Evolutionary conservation across 92 coral and sea anemone genomes (phyloP).

Genomic region (Epizoanthus scotinus): DNA sequence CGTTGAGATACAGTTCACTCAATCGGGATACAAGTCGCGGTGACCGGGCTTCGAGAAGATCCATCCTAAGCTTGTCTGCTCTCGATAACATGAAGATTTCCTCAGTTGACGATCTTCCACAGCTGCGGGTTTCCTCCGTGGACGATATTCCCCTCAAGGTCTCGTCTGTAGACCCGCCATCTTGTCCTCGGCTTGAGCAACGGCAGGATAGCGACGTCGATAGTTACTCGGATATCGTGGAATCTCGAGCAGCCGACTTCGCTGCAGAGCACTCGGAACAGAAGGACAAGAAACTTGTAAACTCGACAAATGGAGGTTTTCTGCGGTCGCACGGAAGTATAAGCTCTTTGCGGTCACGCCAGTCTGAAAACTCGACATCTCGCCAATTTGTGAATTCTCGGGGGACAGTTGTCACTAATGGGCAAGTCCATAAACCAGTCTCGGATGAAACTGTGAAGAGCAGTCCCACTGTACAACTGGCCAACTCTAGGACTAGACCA

Average conservation of each 20-base stretch:
- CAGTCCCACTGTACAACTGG: conserved; percentile 21
- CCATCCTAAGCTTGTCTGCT: conserved; percentile 35
- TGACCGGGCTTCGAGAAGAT: conserved; percentile 29
- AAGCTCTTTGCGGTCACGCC: conserved; percentile 52
- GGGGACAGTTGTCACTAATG: neutral
- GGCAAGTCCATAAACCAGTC: neutral
- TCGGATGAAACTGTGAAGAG: conserved; percentile 19
- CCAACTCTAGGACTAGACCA: conserved; percentile 4
- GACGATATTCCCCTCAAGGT: conserved; percentile 56
- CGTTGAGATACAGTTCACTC: conserved; percentile 29
- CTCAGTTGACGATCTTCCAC: conserved; percentile 59
- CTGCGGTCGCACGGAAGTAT: conserved; percentile 63
- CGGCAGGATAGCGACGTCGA: conserved; percentile 60
- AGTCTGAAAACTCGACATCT: conserved; percentile 6
- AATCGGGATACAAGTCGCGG: neutral
- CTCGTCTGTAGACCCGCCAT: conserved; percentile 26
- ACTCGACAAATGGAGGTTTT: conserved; percentile 13
- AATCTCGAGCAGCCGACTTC: conserved; percentile 27
- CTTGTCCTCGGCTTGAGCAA: conserved; percentile 40
- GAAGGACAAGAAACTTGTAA: neutral
- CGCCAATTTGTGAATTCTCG: conserved; percentile 13
- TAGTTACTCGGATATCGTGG: conserved; percentile 85
- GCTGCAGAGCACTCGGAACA: conserved; percentile 16
- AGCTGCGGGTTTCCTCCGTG: conserved; percentile 54
- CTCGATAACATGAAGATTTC: conserved; percentile 49